phyloP scores from a whole-genome alignment of 2,888 invertebrate genomes.

The Anaspis maculata region DNA sequence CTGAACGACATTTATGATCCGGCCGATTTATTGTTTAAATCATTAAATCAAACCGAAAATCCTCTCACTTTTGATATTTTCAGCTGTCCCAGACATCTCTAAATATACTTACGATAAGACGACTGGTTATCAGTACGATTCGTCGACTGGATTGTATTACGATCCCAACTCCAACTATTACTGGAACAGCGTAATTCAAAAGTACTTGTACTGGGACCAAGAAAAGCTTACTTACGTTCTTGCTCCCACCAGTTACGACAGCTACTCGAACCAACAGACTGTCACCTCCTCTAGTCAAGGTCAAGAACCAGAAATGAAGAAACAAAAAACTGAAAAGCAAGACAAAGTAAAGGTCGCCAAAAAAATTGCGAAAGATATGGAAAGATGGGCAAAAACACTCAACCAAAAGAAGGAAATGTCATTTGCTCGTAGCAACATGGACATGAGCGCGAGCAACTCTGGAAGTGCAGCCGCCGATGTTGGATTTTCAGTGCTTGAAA shows the following conservation, averaged over 20 bases:
- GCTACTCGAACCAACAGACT: slow-evolving; percentile 17
- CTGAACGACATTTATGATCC: no score
- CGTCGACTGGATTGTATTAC: slow-evolving; percentile 87
- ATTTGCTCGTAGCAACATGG: slow-evolving; percentile 27
- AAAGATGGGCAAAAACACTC: slow-evolving; percentile 91
- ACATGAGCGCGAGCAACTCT: slow-evolving; percentile 21
- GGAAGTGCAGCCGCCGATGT: slow-evolving; percentile 80
- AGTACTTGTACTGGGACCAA: slow-evolving; percentile 94
- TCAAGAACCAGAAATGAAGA: slow-evolving; percentile 49
- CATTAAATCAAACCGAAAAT: no score
- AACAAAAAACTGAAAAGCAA: slow-evolving; percentile 66
- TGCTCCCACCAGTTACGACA: slow-evolving; percentile 38
- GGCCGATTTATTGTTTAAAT: no score
- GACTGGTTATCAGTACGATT: slow-evolving; percentile 95
- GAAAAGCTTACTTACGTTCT: slow-evolving; percentile 56
- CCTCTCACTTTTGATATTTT: slow-evolving; percentile 17
- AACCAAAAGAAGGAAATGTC: slow-evolving; percentile 86
- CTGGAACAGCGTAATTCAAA: slow-evolving; percentile 82
- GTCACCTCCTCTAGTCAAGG: slow-evolving; percentile 20
- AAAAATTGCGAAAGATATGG: slow-evolving; percentile 94
- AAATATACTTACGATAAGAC: slow-evolving; percentile 90
- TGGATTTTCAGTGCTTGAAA: slow-evolving; percentile 85
- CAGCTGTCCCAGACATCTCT: slow-evolving; percentile 76
- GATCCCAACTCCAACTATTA: slow-evolving; percentile 95
- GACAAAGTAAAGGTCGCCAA: slow-evolving; percentile 97